Evolutionary conservation across 2,113 vertebrate genomes (phyloP), one percentile per base, ranked within the genome.

Genomic region (Hippocampus abdominalis): DNA sequence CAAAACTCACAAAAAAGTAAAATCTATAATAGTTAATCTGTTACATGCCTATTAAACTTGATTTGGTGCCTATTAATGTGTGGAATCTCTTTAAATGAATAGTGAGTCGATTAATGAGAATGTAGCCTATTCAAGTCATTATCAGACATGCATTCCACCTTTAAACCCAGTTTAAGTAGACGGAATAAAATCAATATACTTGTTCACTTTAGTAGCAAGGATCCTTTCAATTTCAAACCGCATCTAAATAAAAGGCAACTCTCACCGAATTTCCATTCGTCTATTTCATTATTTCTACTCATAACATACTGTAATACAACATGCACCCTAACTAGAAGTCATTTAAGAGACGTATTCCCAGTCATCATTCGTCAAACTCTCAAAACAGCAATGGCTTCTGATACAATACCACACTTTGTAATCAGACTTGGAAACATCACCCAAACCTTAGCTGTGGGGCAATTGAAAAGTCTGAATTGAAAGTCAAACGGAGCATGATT

Each of bases 201-300:
- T 65, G 18, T 77, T 71, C 56, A 73, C 61, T 71, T 51, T 54
- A 72, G 46, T 70, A 32, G 36, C 23, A 67, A 54, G 71, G 63
- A 59, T 40, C 70, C 48, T 15, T 23, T 23, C 68, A 77, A 82
- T 71, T 56, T 63, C 60, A 75, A 79, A 71, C 29, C 40, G 13
- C 54, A 73, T 73, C 83, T 27, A 70, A 40, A 66, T 44, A 57
- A 57, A 32, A 57, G 42, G 6, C 56, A 60, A 32, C 51, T 79
- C 64, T 18, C 21, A 64, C 71, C 39, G 40, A n/a, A n/a, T 75
- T 64, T 42, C 29, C 65, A 69, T 70, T 66, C 75, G 64, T 77
- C 65, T 69, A 48, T 53, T 81, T 69, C 44, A 70, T 66, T 64
- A 15, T 27, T 29, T 29, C 29, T 3, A 29, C 29, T 29, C 29